Evolutionary conservation across 1,140 invertebrate species (phyloP), one percentile per base, ranked within the genome.

Genomic region (Drosophila ficusphila): DNA sequence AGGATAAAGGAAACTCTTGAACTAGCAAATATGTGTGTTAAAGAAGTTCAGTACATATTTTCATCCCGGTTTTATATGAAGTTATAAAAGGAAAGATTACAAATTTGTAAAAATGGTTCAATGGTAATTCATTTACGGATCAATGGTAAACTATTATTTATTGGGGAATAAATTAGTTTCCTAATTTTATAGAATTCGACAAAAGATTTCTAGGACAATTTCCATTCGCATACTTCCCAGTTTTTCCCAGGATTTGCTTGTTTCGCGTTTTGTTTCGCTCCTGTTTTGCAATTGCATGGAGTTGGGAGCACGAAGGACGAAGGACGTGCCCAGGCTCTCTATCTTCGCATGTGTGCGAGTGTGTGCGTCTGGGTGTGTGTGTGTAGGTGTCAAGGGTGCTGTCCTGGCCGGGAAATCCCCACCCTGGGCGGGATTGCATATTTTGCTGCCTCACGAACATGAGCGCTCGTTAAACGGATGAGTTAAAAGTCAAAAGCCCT

Each of bases 401-500:
- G 77, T 86, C 60, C 73, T 82, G 73, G 54, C 41, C 61, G 29
- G 49, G 73, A 68, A 78, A 72, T 65, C 75, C 51, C 60, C 23
- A 49, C 41, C 41, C 41, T 14, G 33, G 34, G 38, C 54, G 12
- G 34, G 36, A 52, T 58, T 78, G 39, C 75, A 60, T 77, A 68
- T 78, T 62, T 70, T 56, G 79, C 79, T 76, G 57, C 67, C 81
- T 74, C 82, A 88, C 83, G 77, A 82, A 89, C 83, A 82, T 75
- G 83, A 82, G 70, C 77, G 78, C 82, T 88, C 82, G 82, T 88
- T 88, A 88, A 88, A 88, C 82, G 82, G 82, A 88, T 88, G 82
- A 88, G 82, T 88, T 88, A 88, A 88, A 88, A 88, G 82, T 88
- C 82, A 88, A 88, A 88, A 88, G 82, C 82, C 83, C 82, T 88